Evolutionary conservation across 23 tunicate genomes (phyloP).

Genomic region (Styela plicata): DNA sequence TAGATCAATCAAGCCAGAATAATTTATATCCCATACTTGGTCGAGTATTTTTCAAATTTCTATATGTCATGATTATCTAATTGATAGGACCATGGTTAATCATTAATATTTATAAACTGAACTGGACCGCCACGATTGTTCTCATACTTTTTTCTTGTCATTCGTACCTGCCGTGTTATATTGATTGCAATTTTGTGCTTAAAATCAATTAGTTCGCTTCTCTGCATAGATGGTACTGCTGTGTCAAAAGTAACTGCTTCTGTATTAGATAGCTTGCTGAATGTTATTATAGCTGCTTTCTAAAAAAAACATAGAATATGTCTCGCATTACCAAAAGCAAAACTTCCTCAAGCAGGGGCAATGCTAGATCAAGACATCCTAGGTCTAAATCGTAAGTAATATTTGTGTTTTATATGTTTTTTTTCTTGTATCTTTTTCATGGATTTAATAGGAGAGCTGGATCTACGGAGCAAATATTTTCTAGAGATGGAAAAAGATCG

Average conservation of each 20-base stretch:
- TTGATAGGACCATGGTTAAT: background rate
- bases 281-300: conserved; percentile 7
- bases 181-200: background rate
- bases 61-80: no score
- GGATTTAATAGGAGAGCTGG: conserved; percentile 40
- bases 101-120: background rate
- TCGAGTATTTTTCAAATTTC: background rate
- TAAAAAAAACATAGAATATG: background rate
- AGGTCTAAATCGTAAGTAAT: conserved; percentile 39
- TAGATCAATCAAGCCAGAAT: no score
- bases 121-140: background rate
- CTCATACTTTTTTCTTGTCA: background rate
- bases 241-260: background rate
- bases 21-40: background rate
- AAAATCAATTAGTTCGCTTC: background rate
- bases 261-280: background rate
- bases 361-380: conserved; percentile 4
- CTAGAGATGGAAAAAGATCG: conserved; percentile 50
- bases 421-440: no score
- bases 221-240: background rate
- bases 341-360: background rate
- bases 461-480: conserved; percentile 45
- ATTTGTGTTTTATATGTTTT: background rate
- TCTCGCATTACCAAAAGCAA: background rate
- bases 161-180: background rate